Base-by-base conservation (phyloP, 1,140 invertebrate genomes). In the Protaetia brevitarsis region DNA sequence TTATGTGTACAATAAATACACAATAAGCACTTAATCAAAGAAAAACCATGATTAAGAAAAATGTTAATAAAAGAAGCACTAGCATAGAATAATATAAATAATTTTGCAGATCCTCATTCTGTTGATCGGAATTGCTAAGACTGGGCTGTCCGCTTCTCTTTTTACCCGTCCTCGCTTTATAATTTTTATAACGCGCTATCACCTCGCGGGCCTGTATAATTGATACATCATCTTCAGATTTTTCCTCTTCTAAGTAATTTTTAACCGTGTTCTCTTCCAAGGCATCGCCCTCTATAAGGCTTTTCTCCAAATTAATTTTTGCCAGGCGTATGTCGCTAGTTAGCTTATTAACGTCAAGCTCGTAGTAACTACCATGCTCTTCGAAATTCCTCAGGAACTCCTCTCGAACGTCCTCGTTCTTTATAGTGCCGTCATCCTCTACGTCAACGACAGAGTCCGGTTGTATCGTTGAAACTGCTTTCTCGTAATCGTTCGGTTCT, bases 1-100 rank as follows among this genome's bases (percentile, higher is more conserved):
- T n/a, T n/a, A n/a, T n/a, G n/a, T n/a, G n/a, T n/a, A n/a, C n/a
- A n/a, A n/a, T n/a, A n/a, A n/a, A n/a, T n/a, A n/a, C n/a, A n/a
- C n/a, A n/a, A n/a, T n/a, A n/a, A n/a, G n/a, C n/a, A n/a, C n/a
- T 51, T 51, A 10, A 21, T 51, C 41, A 59, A 29, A 59, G 57
- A 16, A 59, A 59, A 21, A 31, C 57, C 30, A 59, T 11, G 16
- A 59, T 59, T 29, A 59, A 31, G n/a, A 26, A 59, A 59, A 59
- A 59, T 28, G 57, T 59, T 13, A 26, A 59, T 6, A 59, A 27
- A 6, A 28, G 29, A 19, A 59, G 30, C 19, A 59, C 11, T 28
- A 59, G 30, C 57, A 59, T 59, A 8, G 11, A 29, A 29, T 59
- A 59, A 59, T 28, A 59, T 16, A 59, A 6, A n/a, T 29, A 59